These are phyloP conservation scores for Halichoerus grypus DNA, from an alignment of 2,113 vertebrate species.

Conservation along the genomic window DNA sequence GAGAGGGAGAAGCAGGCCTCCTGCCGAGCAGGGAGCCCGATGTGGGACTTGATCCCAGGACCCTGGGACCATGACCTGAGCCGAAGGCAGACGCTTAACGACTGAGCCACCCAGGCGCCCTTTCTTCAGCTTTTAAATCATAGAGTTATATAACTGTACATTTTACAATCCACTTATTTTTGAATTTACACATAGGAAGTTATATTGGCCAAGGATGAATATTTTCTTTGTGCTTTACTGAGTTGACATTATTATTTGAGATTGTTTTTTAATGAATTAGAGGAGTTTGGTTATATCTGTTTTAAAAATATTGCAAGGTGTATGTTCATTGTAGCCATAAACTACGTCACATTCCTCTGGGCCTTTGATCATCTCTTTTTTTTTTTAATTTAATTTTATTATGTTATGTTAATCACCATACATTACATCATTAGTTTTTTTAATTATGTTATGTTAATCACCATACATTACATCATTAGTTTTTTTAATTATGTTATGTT, in stretches of 20 bases:
- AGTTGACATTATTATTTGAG: not conserved
- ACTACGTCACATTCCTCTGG: not conserved
- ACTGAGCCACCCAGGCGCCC: no score
- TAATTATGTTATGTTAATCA: no score
- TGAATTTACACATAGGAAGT: not conserved
- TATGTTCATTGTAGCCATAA: not conserved
- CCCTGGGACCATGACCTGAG: no score
- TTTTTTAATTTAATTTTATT: no score
- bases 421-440: no score
- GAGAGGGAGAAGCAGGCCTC: no score
- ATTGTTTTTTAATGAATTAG: not conserved
- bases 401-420: no score
- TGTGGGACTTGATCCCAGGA: no score
- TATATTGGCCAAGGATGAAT: not conserved
- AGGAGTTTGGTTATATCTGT: not conserved
- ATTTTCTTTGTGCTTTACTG: not conserved
- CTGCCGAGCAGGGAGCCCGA: no score
- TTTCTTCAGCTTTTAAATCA: not conserved
- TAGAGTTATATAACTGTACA: not conserved
- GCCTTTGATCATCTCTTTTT: not conserved
- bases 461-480: no score
- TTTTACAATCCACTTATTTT: not conserved
- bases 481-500: no score
- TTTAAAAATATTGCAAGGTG: conserved; percentile 16
- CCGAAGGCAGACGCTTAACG: no score